Percentiles rank a stretch among this genome's conserved stretches.
Conservation (phyloP, 2,113 vertebrate species). For the Rynchops niger region DNA sequence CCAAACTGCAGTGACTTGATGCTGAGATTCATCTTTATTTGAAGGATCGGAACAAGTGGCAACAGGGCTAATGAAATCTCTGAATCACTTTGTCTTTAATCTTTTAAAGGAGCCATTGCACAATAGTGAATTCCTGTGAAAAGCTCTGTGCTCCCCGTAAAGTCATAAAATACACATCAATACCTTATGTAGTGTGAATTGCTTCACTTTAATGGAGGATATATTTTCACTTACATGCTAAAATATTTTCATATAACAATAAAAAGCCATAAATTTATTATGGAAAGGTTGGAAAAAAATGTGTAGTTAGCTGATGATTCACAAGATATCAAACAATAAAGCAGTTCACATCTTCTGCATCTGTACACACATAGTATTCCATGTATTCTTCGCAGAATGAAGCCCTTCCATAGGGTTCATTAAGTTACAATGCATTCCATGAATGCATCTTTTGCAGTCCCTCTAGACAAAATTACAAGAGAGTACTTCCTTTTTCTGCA, state of each 20-base stretch:
- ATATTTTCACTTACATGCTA: slow-evolving; percentile 8
- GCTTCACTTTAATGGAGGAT: slow-evolving; percentile 25
- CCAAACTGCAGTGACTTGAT: not conserved
- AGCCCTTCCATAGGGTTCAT: not conserved
- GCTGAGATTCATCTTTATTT: not conserved
- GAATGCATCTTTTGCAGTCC: not conserved
- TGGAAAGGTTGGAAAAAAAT: not conserved
- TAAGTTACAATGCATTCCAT: slow-evolving; percentile 4
- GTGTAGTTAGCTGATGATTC: not conserved
- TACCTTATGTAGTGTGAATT: not conserved
- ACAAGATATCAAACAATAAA: not conserved
- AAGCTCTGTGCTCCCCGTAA: slow-evolving; percentile 7
- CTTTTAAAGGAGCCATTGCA: slow-evolving; percentile 1
- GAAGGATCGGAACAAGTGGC: not conserved
- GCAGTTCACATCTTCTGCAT: not conserved
- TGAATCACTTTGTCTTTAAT: not conserved
- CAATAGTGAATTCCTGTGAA: not conserved
- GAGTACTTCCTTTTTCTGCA: slow-evolving; percentile 28
- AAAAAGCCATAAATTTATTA: slow-evolving; percentile 2
- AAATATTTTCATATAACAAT: not conserved
- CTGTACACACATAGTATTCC: not conserved
- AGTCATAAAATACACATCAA: not conserved
- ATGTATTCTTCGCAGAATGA: not conserved
- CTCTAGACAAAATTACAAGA: not conserved
- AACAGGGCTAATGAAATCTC: not conserved